A percentile compares a stretch with the other conserved stretches of the same genome.
These are phyloP conservation scores for Morinoia aosen DNA, from an alignment of 2,888 invertebrate genomes.

Conservation along the genomic window DNA sequence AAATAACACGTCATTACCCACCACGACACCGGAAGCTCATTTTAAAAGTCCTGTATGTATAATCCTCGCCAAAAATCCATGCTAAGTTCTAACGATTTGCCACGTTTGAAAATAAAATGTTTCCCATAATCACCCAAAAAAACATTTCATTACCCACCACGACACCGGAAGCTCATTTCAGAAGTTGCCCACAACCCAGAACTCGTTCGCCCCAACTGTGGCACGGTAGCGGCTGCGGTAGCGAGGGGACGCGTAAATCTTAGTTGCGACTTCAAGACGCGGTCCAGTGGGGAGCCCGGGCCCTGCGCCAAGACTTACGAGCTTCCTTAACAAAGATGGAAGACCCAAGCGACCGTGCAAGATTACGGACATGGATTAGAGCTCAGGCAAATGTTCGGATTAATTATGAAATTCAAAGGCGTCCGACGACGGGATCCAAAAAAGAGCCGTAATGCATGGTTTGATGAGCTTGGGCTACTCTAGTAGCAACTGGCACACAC, in stretches of 20 bases:
- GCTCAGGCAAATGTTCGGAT: constrained; percentile 23
- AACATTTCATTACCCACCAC: not conserved
- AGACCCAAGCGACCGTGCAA: constrained; percentile 27
- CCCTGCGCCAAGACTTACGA: not conserved
- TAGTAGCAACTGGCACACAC: no score
- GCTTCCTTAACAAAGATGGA: constrained; percentile 27
- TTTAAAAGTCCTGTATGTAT: not conserved
- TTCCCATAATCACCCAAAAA: not conserved
- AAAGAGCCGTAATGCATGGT: not conserved
- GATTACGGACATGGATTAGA: constrained; percentile 19
- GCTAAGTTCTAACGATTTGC: no score
- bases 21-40: not conserved
- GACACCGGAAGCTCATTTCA: not conserved
- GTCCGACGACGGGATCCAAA: not conserved
- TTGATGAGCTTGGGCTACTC: no score
- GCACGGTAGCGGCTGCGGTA: not conserved
- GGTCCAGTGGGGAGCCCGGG: not conserved
- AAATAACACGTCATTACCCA: not conserved
- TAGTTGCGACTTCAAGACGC: not conserved
- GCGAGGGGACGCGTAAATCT: not conserved
- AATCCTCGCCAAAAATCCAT: no score
- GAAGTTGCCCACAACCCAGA: not conserved
- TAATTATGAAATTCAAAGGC: not conserved
- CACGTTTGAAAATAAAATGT: no score
- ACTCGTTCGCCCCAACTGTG: not conserved